These are phyloP conservation scores for Chitala chitala DNA, from an alignment of 2,113 vertebrate genomes.

Conservation along the genomic window DNA sequence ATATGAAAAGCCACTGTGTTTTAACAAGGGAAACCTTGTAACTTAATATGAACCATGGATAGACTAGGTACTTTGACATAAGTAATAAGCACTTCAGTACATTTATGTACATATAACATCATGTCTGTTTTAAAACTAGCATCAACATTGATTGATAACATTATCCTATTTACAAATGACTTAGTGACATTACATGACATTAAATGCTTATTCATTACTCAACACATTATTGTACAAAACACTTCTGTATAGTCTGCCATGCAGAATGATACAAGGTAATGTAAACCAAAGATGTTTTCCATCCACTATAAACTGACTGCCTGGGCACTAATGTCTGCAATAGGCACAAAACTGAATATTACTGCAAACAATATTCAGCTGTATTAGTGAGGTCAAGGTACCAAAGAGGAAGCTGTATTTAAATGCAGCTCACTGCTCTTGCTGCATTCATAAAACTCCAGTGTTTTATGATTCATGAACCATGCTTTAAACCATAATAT, in stretches of 20 bases:
- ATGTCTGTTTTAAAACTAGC: too few relatives aligned
- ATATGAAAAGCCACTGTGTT: not conserved
- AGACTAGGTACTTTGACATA: not conserved
- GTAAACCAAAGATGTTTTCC: not conserved
- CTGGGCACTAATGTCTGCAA: not conserved
- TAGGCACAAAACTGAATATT: not conserved
- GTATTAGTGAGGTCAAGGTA: too few relatives aligned
- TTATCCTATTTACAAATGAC: not conserved
- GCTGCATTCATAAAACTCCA: not conserved
- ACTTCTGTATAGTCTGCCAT: not conserved
- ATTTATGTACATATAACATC: not conserved
- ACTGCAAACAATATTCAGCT: too few relatives aligned
- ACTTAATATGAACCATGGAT: not conserved
- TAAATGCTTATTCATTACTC: not conserved
- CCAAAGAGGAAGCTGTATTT: too few relatives aligned
- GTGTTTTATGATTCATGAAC: not conserved
- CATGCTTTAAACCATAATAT: not conserved
- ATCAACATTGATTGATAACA: too few relatives aligned
- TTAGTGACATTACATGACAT: not conserved
- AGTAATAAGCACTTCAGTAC: not conserved
- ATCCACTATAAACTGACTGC: not conserved
- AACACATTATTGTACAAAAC: not conserved
- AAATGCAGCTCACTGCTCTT: too few relatives aligned
- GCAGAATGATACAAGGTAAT: not conserved
- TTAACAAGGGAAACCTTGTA: not conserved